Evolutionary conservation across 2,113 vertebrate species (phyloP).

Genomic region (mouse (Mus musculus)): GRCm39 chr12:70925001-70925500

Average conservation of each 20-base stretch:
- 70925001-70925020: slow-evolving; percentile 4
- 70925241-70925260: slow-evolving; percentile 97
- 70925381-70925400: background rate
- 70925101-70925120: background rate
- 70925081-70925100: slow-evolving; percentile 5
- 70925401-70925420: background rate
- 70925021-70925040: background rate
- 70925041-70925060: background rate
- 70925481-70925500: background rate
- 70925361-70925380: background rate
- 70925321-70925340: background rate
- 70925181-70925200: slow-evolving; percentile 94
- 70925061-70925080: background rate
- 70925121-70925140: slow-evolving; percentile 46
- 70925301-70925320: background rate
- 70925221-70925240: slow-evolving; percentile 99
- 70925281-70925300: background rate
- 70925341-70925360: background rate
- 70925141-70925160: background rate
- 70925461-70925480: background rate
- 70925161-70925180: slow-evolving; percentile 28
- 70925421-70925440: background rate
- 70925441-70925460: background rate
- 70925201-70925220: slow-evolving; percentile 99
- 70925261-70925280: slow-evolving; percentile 91